phyloP scores from a whole-genome alignment of 1,140 invertebrate genomes.

The Popillia japonica region DNA sequence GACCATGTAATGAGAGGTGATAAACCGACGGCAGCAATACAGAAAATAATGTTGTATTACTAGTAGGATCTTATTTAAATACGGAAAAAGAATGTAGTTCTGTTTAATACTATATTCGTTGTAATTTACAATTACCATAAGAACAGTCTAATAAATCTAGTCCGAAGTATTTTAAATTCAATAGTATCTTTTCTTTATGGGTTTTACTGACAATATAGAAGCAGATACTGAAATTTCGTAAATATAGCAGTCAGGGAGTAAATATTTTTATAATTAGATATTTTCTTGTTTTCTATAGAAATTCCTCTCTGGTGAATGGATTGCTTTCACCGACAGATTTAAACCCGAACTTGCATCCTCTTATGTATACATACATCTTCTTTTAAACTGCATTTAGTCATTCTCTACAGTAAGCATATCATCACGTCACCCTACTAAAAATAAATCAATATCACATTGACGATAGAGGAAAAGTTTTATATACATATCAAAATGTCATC shows the following conservation, averaged over 20 bases:
- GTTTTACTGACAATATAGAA: neutral
- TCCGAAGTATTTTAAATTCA: conserved; percentile 12
- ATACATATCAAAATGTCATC: conserved; percentile 56
- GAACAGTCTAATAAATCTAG: neutral
- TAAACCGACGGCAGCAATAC: too few relatives aligned
- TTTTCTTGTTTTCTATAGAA: conserved; percentile 4
- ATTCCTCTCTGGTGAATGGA: neutral
- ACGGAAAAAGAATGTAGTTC: too few relatives aligned
- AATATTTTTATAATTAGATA: neutral
- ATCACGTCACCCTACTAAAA: conserved; percentile 18
- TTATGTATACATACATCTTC: neutral
- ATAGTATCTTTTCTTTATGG: neutral
- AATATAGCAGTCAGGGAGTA: neutral
- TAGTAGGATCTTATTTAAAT: too few relatives aligned
- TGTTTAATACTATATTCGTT: neutral
- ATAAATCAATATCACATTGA: conserved; percentile 32
- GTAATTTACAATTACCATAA: conserved; percentile 11
- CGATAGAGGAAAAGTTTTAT: conserved; percentile 48
- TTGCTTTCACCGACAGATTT: conserved; percentile 16
- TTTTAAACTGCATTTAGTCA: neutral
- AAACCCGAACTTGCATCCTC: neutral
- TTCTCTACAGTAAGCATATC: neutral
- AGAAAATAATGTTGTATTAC: too few relatives aligned
- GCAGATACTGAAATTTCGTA: conserved; percentile 3
- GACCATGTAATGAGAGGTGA: too few relatives aligned